A percentile compares a stretch with the other conserved stretches of the same genome.
Conservation (phyloP, 1,140 invertebrate genomes). For the Philaenus spumarius region DNA sequence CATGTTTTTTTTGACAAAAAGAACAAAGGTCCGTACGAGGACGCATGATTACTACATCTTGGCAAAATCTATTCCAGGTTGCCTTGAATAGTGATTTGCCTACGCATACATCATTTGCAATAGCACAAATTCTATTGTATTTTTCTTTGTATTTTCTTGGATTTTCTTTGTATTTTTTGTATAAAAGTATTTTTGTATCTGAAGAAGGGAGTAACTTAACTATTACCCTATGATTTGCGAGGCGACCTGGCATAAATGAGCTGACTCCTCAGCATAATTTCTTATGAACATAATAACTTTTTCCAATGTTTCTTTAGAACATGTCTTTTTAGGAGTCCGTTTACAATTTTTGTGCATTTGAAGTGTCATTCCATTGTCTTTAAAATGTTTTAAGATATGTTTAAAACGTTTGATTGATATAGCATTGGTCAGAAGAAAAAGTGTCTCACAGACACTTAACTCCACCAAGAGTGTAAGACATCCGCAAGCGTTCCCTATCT, state of each 20-base stretch:
- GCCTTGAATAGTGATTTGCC: too few species aligned
- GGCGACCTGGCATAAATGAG: neutral
- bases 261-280: neutral
- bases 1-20: slow-evolving; percentile 1
- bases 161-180: too few species aligned
- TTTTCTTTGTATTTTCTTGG: too few species aligned
- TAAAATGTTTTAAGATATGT: neutral
- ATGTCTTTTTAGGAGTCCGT: neutral
- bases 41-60: neutral
- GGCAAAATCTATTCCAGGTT: slow-evolving; percentile 4
- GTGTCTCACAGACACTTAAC: neutral
- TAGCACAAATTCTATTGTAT: too few species aligned
- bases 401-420: neutral
- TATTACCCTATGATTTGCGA: too few species aligned
- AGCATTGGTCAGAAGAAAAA: neutral
- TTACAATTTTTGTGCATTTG: neutral
- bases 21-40: slow-evolving; percentile 5
- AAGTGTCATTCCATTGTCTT: neutral
- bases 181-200: too few species aligned
- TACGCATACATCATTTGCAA: too few species aligned
- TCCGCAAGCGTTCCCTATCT: too few species aligned
- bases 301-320: neutral
- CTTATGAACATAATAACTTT: neutral
- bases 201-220: too few species aligned
- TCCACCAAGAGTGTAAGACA: too few species aligned